phyloP scores from a whole-genome alignment of 2,797 vertebrate genomes.

The Acanthopagrus latus region DNA sequence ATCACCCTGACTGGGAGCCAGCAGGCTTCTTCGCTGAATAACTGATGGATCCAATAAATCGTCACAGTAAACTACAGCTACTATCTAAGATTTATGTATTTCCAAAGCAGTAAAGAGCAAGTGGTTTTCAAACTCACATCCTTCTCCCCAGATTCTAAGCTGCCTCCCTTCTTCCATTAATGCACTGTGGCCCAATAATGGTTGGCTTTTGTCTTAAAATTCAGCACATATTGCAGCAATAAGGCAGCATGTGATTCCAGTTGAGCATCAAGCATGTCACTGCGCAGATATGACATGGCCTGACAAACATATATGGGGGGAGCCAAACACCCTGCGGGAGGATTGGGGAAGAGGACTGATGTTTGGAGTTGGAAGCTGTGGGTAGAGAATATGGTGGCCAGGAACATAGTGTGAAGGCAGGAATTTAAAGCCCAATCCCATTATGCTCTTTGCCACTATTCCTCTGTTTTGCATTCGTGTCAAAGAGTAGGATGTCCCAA shows the following conservation, averaged over 20 bases:
- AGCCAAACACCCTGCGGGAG: constrained; percentile 28
- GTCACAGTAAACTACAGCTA: constrained; percentile 42
- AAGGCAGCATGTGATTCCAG: constrained; percentile 64
- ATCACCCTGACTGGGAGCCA: constrained; percentile 43
- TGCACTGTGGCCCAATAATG: constrained; percentile 12
- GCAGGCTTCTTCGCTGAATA: constrained; percentile 34
- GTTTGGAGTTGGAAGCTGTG: neutral
- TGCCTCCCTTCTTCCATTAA: constrained; percentile 23
- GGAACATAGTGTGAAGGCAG: neutral
- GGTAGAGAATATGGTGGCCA: neutral
- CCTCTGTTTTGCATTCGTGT: too few species aligned
- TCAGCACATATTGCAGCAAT: constrained; percentile 60
- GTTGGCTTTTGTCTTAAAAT: constrained; percentile 45
- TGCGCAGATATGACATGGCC: constrained; percentile 43
- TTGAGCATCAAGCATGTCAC: constrained; percentile 62
- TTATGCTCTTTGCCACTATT: too few species aligned
- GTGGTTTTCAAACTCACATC: constrained; percentile 33
- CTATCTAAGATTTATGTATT: constrained; percentile 46
- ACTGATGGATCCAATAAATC: constrained; percentile 59
- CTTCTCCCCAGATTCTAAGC: constrained; percentile 19
- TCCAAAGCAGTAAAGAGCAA: constrained; percentile 36
- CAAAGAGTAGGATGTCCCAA: too few species aligned
- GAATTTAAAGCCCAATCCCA: neutral
- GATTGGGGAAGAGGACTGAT: constrained; percentile 6
- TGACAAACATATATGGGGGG: constrained; percentile 57